Percentiles rank a stretch among this genome's conserved stretches.
These are phyloP conservation scores for Pelmatolapia mariae DNA, from an alignment of 2,113 vertebrate species.

Conservation along the genomic window DNA sequence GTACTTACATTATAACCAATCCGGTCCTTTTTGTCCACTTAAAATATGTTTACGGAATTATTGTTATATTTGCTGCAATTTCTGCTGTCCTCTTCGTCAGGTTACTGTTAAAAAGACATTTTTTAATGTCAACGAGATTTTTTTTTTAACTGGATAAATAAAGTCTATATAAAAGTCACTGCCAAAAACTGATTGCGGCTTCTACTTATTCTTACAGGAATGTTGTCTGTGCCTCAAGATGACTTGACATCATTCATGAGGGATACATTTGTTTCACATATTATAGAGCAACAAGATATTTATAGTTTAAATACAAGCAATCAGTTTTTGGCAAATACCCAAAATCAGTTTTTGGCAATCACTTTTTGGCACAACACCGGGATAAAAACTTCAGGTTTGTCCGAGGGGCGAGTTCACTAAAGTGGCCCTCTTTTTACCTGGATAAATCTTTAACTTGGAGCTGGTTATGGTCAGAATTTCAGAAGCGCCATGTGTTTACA, in stretches of 20 bases:
- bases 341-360: neutral
- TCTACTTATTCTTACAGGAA: neutral
- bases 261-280: neutral
- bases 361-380: neutral
- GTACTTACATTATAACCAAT: too few relatives aligned
- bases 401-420: neutral
- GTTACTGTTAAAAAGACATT: too few relatives aligned
- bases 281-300: neutral
- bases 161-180: neutral
- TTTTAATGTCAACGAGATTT: neutral
- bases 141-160: neutral
- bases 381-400: neutral
- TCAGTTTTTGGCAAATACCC: neutral
- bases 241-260: neutral
- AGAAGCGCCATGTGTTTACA: neutral
- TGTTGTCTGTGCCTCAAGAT: neutral
- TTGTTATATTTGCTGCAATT: too few relatives aligned
- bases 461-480: accelerated
- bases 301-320: accelerated
- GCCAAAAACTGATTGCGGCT: neutral
- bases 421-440: neutral
- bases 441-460: neutral
- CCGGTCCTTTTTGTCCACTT: too few relatives aligned
- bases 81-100: too few relatives aligned
- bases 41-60: too few relatives aligned